These are phyloP conservation scores for Drosophila tani DNA, from an alignment of 1,140 invertebrate species.

Conservation along the genomic window DNA sequence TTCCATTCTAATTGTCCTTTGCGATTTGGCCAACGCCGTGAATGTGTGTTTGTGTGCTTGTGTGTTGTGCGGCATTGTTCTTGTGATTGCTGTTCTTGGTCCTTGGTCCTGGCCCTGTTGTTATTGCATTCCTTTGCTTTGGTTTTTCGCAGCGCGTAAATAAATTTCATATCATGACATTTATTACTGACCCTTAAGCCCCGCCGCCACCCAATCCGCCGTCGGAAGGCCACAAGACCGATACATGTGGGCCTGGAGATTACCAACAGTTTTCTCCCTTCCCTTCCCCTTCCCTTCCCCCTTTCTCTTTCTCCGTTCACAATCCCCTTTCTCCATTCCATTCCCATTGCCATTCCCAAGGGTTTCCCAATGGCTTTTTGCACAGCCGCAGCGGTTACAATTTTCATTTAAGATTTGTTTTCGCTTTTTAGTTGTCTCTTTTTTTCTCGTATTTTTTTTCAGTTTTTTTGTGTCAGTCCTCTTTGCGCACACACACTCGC, in stretches of 20 bases:
- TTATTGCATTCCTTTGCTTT: constrained; percentile 77
- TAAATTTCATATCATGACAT: constrained; percentile 82
- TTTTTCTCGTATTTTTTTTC: background rate
- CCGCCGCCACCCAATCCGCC: constrained; percentile 41
- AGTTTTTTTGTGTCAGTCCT: constrained; percentile 21
- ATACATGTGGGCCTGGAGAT: constrained; percentile 59
- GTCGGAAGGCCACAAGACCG: constrained; percentile 48
- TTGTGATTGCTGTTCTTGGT: constrained; percentile 36
- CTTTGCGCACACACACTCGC: constrained; percentile 28
- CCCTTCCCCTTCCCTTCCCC: background rate
- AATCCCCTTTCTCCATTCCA: constrained; percentile 1
- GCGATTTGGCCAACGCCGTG: constrained; percentile 49
- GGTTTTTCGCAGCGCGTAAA: constrained; percentile 79
- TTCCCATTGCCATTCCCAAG: constrained; percentile 37
- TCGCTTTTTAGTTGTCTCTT: constrained; percentile 41
- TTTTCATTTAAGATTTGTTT: constrained; percentile 82
- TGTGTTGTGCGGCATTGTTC: constrained; percentile 54
- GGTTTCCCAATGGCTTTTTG: constrained; percentile 57
- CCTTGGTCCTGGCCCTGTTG: constrained; percentile 46
- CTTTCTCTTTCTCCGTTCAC: background rate
- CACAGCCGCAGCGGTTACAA: constrained; percentile 65
- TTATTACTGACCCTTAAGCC: constrained; percentile 80
- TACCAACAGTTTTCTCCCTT: constrained; percentile 42
- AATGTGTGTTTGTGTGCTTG: constrained; percentile 32
- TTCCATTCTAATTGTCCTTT: constrained; percentile 62